A percentile compares a stretch with the other conserved stretches of the same genome.
phyloP scores from a whole-genome alignment of 35 echinoderm and acorn worm genomes.

The Hemicentrotus pulcherrimus region DNA sequence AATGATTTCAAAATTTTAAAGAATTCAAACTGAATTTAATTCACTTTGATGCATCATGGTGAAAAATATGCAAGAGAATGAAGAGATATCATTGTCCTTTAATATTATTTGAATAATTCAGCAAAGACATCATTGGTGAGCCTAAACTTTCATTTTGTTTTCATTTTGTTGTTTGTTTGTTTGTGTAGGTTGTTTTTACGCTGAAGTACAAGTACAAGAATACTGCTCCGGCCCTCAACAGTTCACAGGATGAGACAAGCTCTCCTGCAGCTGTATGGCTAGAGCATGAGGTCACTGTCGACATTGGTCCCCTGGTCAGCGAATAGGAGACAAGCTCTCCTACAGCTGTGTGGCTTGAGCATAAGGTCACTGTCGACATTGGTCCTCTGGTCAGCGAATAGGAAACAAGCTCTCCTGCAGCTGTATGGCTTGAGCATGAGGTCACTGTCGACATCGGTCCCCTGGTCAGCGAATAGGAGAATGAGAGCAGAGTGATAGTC shows the following conservation, averaged over 20 bases:
- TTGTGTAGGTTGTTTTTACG: conserved; percentile 61
- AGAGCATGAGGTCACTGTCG: conserved; percentile 70
- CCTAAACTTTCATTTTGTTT: background rate
- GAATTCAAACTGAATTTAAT: no score
- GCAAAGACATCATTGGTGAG: no score
- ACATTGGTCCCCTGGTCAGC: conserved; percentile 61
- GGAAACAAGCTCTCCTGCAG: conserved; percentile 44
- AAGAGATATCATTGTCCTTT: no score
- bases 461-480: conserved; percentile 32
- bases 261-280: conserved; percentile 63
- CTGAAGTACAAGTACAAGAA: conserved; percentile 86
- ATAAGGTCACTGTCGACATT: conserved; percentile 72
- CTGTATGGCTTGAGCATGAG: conserved; percentile 69
- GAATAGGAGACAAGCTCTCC: conserved; percentile 39
- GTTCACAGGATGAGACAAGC: conserved; percentile 48
- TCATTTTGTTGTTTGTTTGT: background rate
- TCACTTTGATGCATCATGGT: no score
- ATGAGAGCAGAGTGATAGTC: background rate
- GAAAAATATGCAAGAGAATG: no score
- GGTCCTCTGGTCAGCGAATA: conserved; percentile 40
- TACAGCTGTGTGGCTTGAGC: conserved; percentile 66
- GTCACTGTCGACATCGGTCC: conserved; percentile 67
- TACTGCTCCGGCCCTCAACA: conserved; percentile 64
- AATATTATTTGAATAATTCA: no score
- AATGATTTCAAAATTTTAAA: no score